Percentiles rank a stretch among this genome's conserved stretches.
Evolutionary conservation across 1,140 invertebrate species (phyloP).

Genomic region (Philopotamus ludificatus): DNA sequence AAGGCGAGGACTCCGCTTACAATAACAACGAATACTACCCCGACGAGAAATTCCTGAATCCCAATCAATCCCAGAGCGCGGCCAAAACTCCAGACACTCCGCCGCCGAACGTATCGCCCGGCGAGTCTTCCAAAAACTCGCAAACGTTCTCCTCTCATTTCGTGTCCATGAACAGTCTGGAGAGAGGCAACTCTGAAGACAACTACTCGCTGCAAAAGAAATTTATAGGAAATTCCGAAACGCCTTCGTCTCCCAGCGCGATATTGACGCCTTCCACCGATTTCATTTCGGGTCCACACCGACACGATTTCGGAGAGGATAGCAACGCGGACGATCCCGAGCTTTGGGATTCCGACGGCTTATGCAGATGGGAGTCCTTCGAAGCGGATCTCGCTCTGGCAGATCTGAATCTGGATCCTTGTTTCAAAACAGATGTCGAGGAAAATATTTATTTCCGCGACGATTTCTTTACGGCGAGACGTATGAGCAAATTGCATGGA

Average conservation of each 20-base stretch:
- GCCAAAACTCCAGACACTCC: constrained; percentile 60
- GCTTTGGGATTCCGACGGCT: constrained; percentile 50
- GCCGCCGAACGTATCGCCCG: constrained; percentile 60
- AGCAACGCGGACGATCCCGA: constrained; percentile 44
- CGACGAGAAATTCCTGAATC: constrained; percentile 30
- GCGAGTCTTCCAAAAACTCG: constrained; percentile 49
- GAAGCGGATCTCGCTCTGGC: constrained; percentile 55
- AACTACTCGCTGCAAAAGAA: constrained; percentile 44
- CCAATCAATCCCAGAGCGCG: constrained; percentile 36
- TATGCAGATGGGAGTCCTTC: constrained; percentile 56
- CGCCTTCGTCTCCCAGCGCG: constrained; percentile 57
- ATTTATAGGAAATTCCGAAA: constrained; percentile 43
- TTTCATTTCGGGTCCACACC: constrained; percentile 14
- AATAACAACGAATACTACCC: constrained; percentile 29
- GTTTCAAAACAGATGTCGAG: constrained; percentile 59
- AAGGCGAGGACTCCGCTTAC: not conserved
- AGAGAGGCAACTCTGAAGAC: constrained; percentile 41
- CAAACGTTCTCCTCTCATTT: constrained; percentile 61
- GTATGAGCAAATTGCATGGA: constrained; percentile 31
- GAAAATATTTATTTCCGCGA: constrained; percentile 59
- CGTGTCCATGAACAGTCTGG: constrained; percentile 57
- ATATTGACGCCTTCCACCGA: constrained; percentile 55
- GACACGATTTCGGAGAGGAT: constrained; percentile 34
- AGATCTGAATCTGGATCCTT: constrained; percentile 54
- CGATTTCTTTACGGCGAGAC: constrained; percentile 46